Base-by-base conservation (phyloP, 1,140 invertebrate genomes). In the Heterodera carotae region DNA sequence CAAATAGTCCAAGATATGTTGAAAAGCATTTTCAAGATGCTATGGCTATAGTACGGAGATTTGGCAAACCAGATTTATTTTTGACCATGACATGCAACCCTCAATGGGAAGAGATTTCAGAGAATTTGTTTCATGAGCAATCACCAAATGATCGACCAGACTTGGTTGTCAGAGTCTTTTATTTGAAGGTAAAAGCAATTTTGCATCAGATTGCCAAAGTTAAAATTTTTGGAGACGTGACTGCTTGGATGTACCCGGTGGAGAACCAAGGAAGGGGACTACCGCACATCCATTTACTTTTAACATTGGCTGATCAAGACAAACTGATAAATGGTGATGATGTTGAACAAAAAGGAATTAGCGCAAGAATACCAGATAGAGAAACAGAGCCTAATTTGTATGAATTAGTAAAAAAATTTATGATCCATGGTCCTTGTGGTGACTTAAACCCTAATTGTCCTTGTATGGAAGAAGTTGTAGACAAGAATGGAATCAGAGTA, bases 141-240 rank as follows among this genome's bases (percentile, higher is more conserved):
- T 6, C 27, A 0, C 25, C 66, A 34, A 68, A 25, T 39, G 66
- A 68, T 68, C 66, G 66, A 6, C 66, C 66, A 68, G 66, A 68
- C 27, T 68, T 68, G 25, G 66, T 68, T 27, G 66, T 68, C 22
- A 18, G 66, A 68, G 66, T 68, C 18, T 68, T 68, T 68, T 68
- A 68, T 68, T 27, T 68, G 66, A 68, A 68, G 27, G 66, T 68
- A 18, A 68, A 68, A 39, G 66, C 66, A 22, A 39, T 68, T 68
- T n/a, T 68, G 66, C 18, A 68, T 33, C 66, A 68, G 39, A 68
- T 68, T 34, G 25, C 39, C 4, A 68, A 68, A 5, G 7, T 27
- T 4, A 68, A n/a, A 8, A 68, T 68, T 34, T 68, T 68, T 68
- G 66, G 66, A 8, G 31, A 33, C 7, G 62, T 64, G 7, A 64